Evolutionary conservation across 1,140 invertebrate genomes (phyloP), one percentile per base, ranked within the genome.

Genomic region (Dendrolimus kikuchii): DNA sequence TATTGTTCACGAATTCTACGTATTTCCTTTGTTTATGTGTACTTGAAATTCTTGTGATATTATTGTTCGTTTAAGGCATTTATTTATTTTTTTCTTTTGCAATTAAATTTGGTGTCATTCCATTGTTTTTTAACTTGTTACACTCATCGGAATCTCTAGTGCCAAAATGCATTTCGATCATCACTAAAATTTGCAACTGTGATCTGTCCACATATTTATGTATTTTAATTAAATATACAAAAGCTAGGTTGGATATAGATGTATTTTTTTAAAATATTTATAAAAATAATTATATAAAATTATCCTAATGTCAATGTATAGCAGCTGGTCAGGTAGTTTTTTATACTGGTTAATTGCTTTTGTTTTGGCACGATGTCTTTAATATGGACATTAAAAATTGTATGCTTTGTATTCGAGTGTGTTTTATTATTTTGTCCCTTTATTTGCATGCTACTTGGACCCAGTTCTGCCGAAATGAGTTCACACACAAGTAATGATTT

Each of bases 41-140:
- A 80, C 56, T 73, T 59, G 81, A 83, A 82, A 77, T 81, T 77
- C 70, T 76, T 86, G 82, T 86, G 82, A 84, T 86, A 86, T 81
- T 77, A 81, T 66, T 74, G 72, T 74, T 72, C 68, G 79, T 65
- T 82, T 77, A 76, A 74, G 71, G 23, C 23, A 23, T 23, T 68
- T 80, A 70, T 75, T 71, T 66, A 56, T 61, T 67, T 64, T n/a
- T 77, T 74, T 74, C 70, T 63, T 77, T 68, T 57, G 62, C 59
- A 50, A 51, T 61, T 55, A 72, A 73, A 68, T 71, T 69, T 59
- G 59, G 55, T 70, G 68, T 74, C 74, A 74, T 79, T 81, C 75
- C 74, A 73, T 44, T 50, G 59, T 23, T 23, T 23, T 23, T 2
- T 2, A 1, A 23, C 3, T 1, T 23, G 23, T 23, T 23, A 23